Evolutionary conservation across 2,113 vertebrate genomes (phyloP), one percentile per base, ranked within the genome.

Genomic region (Coturnix japonica): DNA sequence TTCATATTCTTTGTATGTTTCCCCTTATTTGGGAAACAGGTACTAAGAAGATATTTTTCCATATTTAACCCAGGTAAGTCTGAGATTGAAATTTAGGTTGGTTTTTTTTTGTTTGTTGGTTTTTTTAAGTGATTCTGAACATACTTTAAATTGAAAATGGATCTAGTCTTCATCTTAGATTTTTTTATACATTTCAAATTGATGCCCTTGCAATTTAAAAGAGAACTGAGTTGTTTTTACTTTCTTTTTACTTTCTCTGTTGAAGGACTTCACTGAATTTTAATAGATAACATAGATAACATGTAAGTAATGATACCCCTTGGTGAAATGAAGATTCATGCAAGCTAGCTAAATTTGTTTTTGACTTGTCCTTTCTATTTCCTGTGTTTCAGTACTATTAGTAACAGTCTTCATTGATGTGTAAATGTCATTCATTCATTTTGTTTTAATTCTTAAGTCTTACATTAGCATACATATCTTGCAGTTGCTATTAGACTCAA

Each of bases 331-430:
- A 37, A 75, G 47, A 83, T 86, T 81, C 0, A 1, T 78, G 31
- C 47, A 83, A 70, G 15, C 51, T 70, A 47, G 4, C 8, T 71
- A 56, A 44, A 54, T 86, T 81, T 70, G n/a, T 4, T 87, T 77
- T 70, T 67, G 63, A 33, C 21, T 79, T 49, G 85, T 81, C 23
- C 15, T 69, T 69, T 83, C 67, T 78, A 75, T 71, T 81, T 93
- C 8, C 16, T 76, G 4, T 20, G 8, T 59, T 37, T 91, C 78
- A 63, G 23, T 26, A 60, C 37, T 77, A 82, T 56, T 0, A 66
- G 26, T 2, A 1, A 86, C 41, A 75, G 46, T 20, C 33, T 84
- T 11, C 35, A 43, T 26, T 6, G 2, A 37, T 64, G 25, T 64
- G 43, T 3, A 3, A 78, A 71, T 63, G 15, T 39, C 14, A 20